Percentiles rank a stretch among this genome's conserved stretches.
Conservation (phyloP, 2,888 invertebrate species). For the Nomada ruficornis region DNA sequence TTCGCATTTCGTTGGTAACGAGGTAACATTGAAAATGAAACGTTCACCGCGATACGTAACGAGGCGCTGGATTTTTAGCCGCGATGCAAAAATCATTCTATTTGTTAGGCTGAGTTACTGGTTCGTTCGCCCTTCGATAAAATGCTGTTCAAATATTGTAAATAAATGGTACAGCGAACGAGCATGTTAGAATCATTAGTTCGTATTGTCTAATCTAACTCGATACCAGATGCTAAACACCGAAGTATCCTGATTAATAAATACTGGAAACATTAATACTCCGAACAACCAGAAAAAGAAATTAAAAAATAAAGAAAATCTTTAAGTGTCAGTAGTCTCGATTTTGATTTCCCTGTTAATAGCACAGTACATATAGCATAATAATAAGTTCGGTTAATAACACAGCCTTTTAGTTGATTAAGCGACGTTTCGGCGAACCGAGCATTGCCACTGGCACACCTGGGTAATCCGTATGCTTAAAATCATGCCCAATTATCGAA, state of each 20-base stretch:
- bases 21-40: not conserved
- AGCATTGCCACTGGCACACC: constrained; percentile 37
- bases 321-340: not conserved
- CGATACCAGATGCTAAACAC: too few species aligned
- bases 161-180: too few species aligned
- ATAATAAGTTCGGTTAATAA: not conserved
- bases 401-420: constrained; percentile 11
- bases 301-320: too few species aligned
- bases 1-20: not conserved
- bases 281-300: too few species aligned
- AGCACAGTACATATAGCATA: too few species aligned
- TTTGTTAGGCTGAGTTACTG: too few species aligned
- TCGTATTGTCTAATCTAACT: too few species aligned
- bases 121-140: not conserved
- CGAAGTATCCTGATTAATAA: too few species aligned
- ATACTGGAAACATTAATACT: too few species aligned
- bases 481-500: constrained; percentile 62
- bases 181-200: too few species aligned
- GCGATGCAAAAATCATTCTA: not conserved
- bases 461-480: constrained; percentile 52
- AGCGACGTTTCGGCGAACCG: not conserved
- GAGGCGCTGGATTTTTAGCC: not conserved
- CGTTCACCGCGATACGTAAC: not conserved
- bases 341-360: not conserved
- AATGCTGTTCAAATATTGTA: too few species aligned